phyloP scores from a whole-genome alignment of 35 echinoderm and acorn worm species.

The Heliocidaris erythrogramma region DNA sequence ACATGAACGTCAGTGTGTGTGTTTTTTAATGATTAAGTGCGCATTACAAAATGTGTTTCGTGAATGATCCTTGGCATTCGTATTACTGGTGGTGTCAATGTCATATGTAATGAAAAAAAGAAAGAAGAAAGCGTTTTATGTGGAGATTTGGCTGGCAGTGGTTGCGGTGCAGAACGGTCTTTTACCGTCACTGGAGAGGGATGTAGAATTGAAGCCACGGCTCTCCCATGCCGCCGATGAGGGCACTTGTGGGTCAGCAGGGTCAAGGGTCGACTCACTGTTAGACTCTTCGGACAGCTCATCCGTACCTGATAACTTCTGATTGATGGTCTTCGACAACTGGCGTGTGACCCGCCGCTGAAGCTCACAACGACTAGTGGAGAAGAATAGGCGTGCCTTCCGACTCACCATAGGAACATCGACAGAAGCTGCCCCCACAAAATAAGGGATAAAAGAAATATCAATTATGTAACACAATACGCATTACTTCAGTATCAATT shows the following conservation, averaged over 20 bases:
- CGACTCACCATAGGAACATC: conserved; percentile 70
- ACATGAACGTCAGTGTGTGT: background rate
- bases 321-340: conserved; percentile 30
- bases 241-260: conserved; percentile 28
- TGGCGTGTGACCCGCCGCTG: conserved; percentile 44
- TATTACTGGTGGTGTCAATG: background rate
- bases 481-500: background rate
- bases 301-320: conserved; percentile 47
- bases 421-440: conserved; percentile 47
- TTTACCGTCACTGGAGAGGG: conserved; percentile 41
- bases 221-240: conserved; percentile 37
- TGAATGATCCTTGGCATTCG: background rate
- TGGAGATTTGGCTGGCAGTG: conserved; percentile 4
- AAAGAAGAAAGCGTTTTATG: conserved; percentile 13
- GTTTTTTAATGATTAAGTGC: background rate
- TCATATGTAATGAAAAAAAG: background rate
- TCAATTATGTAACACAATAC: background rate
- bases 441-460: conserved; percentile 43
- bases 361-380: conserved; percentile 47
- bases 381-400: conserved; percentile 57
- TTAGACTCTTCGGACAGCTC: conserved; percentile 46
- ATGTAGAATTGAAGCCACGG: background rate
- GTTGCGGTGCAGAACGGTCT: conserved; percentile 6
- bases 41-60: background rate
- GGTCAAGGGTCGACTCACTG: conserved; percentile 31